Conservation (phyloP, 2,113 vertebrate genomes). For the Megaceryle maxima region DNA sequence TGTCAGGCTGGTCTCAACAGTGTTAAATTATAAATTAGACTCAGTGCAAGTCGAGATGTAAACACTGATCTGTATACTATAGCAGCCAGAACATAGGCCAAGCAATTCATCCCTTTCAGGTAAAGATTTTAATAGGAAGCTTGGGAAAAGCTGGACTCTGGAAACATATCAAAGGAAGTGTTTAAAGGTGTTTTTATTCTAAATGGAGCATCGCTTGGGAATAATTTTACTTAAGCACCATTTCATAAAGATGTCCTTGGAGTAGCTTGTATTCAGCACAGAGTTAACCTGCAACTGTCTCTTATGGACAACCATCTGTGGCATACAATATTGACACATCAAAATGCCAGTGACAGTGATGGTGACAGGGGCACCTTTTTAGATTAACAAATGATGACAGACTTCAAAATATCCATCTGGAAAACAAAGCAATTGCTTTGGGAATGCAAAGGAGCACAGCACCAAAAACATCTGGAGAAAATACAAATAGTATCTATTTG, state of each 20-base stretch:
- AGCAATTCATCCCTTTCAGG: constrained; percentile 32
- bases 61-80: constrained; percentile 32
- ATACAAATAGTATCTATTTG: constrained; percentile 3
- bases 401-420: constrained; percentile 28
- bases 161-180: constrained; percentile 17
- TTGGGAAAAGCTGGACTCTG: constrained; percentile 23
- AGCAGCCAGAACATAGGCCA: neutral
- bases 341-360: neutral
- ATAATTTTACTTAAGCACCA: neutral
- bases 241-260: neutral
- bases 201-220: constrained; percentile 10
- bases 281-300: constrained; percentile 13
- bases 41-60: constrained; percentile 33
- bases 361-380: constrained; percentile 27
- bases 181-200: constrained; percentile 20
- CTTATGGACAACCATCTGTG: constrained; percentile 7
- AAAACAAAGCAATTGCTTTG: constrained; percentile 46
- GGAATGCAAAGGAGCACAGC: neutral
- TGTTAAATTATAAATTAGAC: constrained; percentile 64
- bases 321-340: constrained; percentile 10
- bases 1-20: constrained; percentile 57
- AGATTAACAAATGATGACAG: constrained; percentile 29
- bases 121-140: constrained; percentile 48
- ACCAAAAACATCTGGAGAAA: constrained; percentile 43
- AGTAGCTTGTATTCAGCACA: neutral